phyloP scores from a whole-genome alignment of 2,888 invertebrate species.

The Anoplius nigerrimus region DNA sequence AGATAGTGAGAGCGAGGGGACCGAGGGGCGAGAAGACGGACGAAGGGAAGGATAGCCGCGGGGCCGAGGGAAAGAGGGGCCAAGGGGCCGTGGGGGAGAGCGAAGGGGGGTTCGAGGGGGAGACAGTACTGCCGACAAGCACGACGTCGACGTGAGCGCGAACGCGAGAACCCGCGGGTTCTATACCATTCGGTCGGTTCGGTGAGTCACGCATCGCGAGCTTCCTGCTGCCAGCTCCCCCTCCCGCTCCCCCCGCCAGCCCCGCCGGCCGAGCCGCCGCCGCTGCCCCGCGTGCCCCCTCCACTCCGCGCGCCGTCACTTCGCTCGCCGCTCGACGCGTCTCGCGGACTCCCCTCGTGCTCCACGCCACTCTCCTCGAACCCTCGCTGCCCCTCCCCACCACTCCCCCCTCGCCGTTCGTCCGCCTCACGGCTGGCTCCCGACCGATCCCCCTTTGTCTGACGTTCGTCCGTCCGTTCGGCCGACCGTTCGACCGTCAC shows the following conservation, averaged over 20 bases:
- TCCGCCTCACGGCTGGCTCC: constrained; percentile 18
- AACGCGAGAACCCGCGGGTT: constrained; percentile 29
- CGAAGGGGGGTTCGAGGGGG: constrained; percentile 18
- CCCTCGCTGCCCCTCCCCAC: too few species aligned
- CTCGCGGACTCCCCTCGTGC: constrained; percentile 31
- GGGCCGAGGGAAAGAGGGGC: too few species aligned
- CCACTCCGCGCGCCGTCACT: constrained; percentile 12
- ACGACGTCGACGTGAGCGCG: constrained; percentile 38
- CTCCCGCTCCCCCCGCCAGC: constrained; percentile 23
- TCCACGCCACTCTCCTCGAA: constrained; percentile 31
- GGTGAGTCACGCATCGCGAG: constrained; percentile 75
- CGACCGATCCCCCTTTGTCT: constrained; percentile 50
- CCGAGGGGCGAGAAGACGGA: too few species aligned
- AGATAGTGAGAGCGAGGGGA: too few species aligned
- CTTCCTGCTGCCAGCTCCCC: constrained; percentile 71
- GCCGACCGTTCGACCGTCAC: constrained; percentile 70
- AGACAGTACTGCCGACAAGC: constrained; percentile 38
- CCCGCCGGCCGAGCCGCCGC: background rate
- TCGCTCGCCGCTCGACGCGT: constrained; percentile 3
- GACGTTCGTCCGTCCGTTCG: constrained; percentile 39
- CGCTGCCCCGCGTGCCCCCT: constrained; percentile 33
- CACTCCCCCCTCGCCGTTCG: constrained; percentile 50
- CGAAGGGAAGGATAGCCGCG: too few species aligned
- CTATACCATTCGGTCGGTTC: constrained; percentile 58
- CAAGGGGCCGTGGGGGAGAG: too few species aligned